Conservation (phyloP, 2,113 vertebrate genomes). For the Hippocampus abdominalis region DNA sequence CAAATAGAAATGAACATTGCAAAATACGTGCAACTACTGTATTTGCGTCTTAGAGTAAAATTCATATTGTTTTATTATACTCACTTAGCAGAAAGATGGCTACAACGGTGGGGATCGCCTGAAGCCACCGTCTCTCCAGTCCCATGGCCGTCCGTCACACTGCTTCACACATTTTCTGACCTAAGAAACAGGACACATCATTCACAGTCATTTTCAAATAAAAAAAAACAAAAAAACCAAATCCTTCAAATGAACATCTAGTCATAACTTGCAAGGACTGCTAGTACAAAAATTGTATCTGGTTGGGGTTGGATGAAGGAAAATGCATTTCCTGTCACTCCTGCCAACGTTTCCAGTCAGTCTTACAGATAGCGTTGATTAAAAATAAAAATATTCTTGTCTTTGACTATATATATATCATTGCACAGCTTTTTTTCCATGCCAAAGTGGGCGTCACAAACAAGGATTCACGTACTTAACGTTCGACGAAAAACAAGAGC, state of each 20-base stretch:
- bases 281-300: slow-evolving; percentile 44
- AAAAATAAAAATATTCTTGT: not conserved
- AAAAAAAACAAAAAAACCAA: not conserved
- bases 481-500: slow-evolving; percentile 4
- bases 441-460: slow-evolving; percentile 18
- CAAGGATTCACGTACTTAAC: slow-evolving; percentile 20
- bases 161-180: slow-evolving; percentile 66
- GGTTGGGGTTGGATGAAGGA: slow-evolving; percentile 39
- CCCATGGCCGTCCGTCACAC: slow-evolving; percentile 76
- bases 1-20: not conserved
- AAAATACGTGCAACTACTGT: not conserved
- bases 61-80: slow-evolving; percentile 43
- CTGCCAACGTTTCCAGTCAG: not conserved
- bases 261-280: slow-evolving; percentile 39
- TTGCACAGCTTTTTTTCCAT: not conserved
- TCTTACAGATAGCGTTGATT: not conserved
- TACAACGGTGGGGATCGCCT: slow-evolving; percentile 61
- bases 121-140: slow-evolving; percentile 70
- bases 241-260: slow-evolving; percentile 18
- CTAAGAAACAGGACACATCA: slow-evolving; percentile 47
- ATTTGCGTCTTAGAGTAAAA: slow-evolving; percentile 5
- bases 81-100: slow-evolving; percentile 71
- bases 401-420: too few relatives aligned
- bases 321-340: slow-evolving; percentile 24
- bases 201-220: slow-evolving; percentile 5